phyloP scores from a whole-genome alignment of 2,797 vertebrate genomes.

The Pantherophis vulpinus region DNA sequence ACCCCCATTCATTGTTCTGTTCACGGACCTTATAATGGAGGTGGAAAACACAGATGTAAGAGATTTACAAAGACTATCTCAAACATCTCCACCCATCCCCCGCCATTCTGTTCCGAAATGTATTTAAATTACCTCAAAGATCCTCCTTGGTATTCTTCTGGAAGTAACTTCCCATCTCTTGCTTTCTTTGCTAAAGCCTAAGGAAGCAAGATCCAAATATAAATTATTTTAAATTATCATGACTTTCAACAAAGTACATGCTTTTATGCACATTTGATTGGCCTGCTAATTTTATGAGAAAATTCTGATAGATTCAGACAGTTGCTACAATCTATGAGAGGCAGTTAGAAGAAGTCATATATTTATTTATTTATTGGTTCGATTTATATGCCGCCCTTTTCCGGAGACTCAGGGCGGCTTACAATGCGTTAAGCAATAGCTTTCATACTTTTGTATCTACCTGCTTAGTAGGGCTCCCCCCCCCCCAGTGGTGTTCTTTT shows the following conservation, averaged over 20 bases:
- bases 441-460: no score
- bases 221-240: background rate
- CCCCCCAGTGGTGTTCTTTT: no score
- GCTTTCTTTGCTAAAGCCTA: constrained; percentile 90
- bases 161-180: constrained; percentile 90
- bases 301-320: background rate
- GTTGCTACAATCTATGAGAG: background rate
- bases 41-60: background rate
- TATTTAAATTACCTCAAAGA: constrained; percentile 85
- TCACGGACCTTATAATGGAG: background rate
- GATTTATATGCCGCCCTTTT: no score
- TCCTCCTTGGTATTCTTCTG: constrained; percentile 95
- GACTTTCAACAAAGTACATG: background rate
- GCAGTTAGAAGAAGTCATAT: background rate
- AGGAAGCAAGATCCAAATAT: constrained; percentile 21
- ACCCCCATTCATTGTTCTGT: background rate
- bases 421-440: no score
- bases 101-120: background rate
- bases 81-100: background rate
- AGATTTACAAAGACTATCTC: background rate
- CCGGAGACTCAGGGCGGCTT: no score
- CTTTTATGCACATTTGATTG: background rate
- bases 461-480: no score
- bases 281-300: background rate
- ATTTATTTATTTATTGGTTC: background rate